Percentiles rank a stretch among this genome's conserved stretches.
Conservation (phyloP, 2,888 invertebrate genomes). For the Esperia sulphurella region DNA sequence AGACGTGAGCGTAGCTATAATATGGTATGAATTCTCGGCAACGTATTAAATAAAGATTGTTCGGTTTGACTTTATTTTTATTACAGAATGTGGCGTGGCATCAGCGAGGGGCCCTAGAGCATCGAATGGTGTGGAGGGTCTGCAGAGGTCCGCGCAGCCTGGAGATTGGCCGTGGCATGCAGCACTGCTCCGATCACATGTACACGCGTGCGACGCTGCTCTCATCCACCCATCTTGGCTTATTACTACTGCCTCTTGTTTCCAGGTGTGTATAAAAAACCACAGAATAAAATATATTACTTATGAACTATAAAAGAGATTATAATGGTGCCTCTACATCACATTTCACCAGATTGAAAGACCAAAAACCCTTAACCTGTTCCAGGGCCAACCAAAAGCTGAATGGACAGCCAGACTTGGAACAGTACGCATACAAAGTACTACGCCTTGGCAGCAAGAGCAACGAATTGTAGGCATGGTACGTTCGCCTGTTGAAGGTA, state of each 20-base stretch:
- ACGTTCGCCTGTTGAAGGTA: conserved; percentile 93
- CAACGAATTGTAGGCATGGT: conserved; percentile 91
- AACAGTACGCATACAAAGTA: conserved; percentile 85
- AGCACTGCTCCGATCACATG: conserved; percentile 88
- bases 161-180: conserved; percentile 98
- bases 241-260: conserved; percentile 92
- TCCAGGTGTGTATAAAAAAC: conserved; percentile 70
- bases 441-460: conserved; percentile 93
- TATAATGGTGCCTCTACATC: too few species aligned
- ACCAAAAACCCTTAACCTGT: conserved; percentile 1
- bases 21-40: too few species aligned
- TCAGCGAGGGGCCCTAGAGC: conserved; percentile 76
- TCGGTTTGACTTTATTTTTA: too few species aligned
- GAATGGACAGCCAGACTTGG: conserved; percentile 92
- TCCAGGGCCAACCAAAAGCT: conserved; percentile 88
- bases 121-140: conserved; percentile 65
- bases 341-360: too few species aligned
- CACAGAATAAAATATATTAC: too few species aligned
- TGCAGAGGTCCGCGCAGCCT: conserved; percentile 86
- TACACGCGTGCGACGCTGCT: conserved; percentile 93
- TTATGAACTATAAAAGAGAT: too few species aligned
- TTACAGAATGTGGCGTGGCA: conserved; percentile 84
- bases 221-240: conserved; percentile 91
- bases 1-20: too few species aligned
- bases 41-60: too few species aligned